Conservation (phyloP, 2,113 vertebrate genomes). For the Empidonax alnorum region DNA sequence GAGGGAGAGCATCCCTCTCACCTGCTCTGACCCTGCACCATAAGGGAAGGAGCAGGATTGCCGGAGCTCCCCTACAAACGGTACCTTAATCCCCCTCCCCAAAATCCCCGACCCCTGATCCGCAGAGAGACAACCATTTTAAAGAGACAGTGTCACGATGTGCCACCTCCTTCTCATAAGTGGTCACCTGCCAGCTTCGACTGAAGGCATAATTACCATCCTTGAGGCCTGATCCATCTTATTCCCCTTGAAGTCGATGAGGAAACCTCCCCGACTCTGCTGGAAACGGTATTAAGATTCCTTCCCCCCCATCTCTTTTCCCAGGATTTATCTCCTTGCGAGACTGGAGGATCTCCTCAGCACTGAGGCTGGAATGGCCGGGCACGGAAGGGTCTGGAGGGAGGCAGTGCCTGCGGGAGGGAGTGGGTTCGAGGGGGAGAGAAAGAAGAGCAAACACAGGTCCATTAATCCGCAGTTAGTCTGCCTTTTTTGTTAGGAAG, state of each 20-base stretch:
- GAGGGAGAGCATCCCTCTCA: conserved; percentile 45
- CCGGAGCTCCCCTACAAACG: conserved; percentile 37
- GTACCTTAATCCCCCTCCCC: conserved; percentile 52
- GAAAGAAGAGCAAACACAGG: conserved; percentile 78
- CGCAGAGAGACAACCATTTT: background rate
- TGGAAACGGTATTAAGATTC: conserved; percentile 9
- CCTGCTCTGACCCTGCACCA: conserved; percentile 8
- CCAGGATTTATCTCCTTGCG: conserved; percentile 14
- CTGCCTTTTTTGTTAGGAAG: conserved; percentile 85
- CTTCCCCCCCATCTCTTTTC: background rate
- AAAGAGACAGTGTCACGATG: conserved; percentile 31
- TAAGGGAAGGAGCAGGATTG: conserved; percentile 56
- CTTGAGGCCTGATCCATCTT: conserved; percentile 62
- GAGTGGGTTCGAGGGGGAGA: conserved; percentile 30
- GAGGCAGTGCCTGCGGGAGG: conserved; percentile 51
- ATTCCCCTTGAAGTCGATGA: conserved; percentile 30
- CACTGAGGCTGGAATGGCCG: background rate
- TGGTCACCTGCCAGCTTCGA: conserved; percentile 27
- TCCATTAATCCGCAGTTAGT: conserved; percentile 85
- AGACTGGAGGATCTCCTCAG: background rate
- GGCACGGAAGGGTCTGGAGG: conserved; percentile 11
- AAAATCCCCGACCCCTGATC: conserved; percentile 40
- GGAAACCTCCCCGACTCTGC: conserved; percentile 39
- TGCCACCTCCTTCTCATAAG: conserved; percentile 52
- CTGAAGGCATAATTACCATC: conserved; percentile 8